Base-by-base conservation (phyloP, 2,113 vertebrate genomes). In the Mionectes macconnelli region DNA sequence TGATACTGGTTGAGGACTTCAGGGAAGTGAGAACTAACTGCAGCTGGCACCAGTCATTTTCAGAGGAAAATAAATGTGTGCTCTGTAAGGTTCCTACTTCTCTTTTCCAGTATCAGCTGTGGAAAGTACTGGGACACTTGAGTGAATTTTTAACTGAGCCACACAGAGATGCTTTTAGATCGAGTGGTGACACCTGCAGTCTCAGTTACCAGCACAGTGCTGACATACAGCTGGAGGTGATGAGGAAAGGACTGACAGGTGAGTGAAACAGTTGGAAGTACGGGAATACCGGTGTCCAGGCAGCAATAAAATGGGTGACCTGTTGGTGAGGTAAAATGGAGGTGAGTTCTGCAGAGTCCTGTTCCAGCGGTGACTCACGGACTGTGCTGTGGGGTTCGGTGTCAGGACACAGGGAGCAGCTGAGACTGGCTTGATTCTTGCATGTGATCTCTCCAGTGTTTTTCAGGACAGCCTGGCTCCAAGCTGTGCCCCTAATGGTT, bases 281-380 rank as follows among this genome's bases (percentile, higher is more conserved):
- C 27, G 31, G 23, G 35, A 50, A n/a, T 14, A 47, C 50, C 14
- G 3, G 0, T 75, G 42, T 60, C 33, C 31, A 21, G 0, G 0
- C 44, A 79, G 57, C 56, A 44, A 5, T 81, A 28, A 75, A 42
- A 84, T 45, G 56, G 35, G 50, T 82, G 74, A 81, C 33, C 52
- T 64, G 49, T 42, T 76, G 52, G 56, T 78, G 74, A 59, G 87
- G 24, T 92, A 14, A 80, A 47, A 33, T 50, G 80, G 73, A 90
- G 53, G 45, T 70, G 23, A 67, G 52, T n/a, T 28, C 50, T 52
- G 25, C 15, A 16, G 50, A 52, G 50, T 89, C 49, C 53, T 79
- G 31, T 53, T 87, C 25, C 37, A 73, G 37, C 18, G 28, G 57
- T 33, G 63, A 42, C 63, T 62, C 39, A 7, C 35, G 88, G 83